Base-by-base conservation (phyloP, 2,797 vertebrate species). In the Sebastes diaconus region DNA sequence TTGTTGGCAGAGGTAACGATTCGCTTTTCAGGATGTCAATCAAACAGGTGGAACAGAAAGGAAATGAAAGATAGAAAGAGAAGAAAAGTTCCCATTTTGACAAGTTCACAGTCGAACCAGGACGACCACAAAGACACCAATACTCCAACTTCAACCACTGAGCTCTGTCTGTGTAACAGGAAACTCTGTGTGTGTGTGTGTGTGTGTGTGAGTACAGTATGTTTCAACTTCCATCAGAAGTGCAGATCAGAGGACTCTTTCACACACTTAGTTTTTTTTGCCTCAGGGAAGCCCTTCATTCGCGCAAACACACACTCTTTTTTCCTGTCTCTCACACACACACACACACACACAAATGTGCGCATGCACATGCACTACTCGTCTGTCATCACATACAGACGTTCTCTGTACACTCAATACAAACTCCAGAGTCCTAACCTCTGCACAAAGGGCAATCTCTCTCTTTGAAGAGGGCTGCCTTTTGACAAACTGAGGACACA, bases 381-480 rank as follows among this genome's bases (percentile, higher is more conserved):
- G 34, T 90, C 89, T 92, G 91, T 93, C 90, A 92, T 88, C 89
- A 75, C 83, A 66, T 59, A 34, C 72, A 89, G 79, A 90, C 84
- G 68, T 70, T 81, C 88, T 77, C 89, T 82, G 77, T 74, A 85
- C 86, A 69, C 87, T 92, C 85, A 77, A 81, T 85, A 85, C 88
- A 87, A 84, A 87, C 93, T 91, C 86, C 82, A 89, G 91, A 90
- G 90, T 88, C 82, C 83, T 83, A 86, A 89, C 89, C 88, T 90
- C 86, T 74, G 85, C 83, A 88, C 91, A 95, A 94, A 94, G 91
- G 83, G 50, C 88, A 82, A 82, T 75, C 72, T 89, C 81, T 87
- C 85, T 91, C 92, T 94, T 94, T 95, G 94, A 95, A 94, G 93
- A 90, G 83, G 18, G 75, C 80, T 89, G 84, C 84, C 86, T 90